Base-by-base conservation (phyloP, 2,888 invertebrate species). In the Yponomeuta cagnagella region DNA sequence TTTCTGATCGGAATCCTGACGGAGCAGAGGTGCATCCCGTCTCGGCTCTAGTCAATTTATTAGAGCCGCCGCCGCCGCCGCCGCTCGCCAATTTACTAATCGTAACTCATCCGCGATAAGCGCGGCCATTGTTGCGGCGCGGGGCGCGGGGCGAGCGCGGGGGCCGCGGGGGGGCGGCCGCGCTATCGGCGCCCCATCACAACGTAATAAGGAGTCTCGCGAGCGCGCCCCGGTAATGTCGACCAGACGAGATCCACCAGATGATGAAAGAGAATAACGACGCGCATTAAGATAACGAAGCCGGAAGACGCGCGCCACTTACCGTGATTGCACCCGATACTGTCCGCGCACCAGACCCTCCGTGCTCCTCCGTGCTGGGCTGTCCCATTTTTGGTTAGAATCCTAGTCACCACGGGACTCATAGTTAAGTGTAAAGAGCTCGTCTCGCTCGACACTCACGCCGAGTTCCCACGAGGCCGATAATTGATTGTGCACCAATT, bases 41-140 rank as follows among this genome's bases (percentile, higher is more conserved):
- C 68, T 33, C 33, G 4, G 30, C 23, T 15, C 12, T 37, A 65
- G 77, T 76, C 81, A 83, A 87, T 88, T 88, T 88, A 88, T 88
- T 87, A 85, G 85, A 86, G 83, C 83, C 80, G 52, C 15, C 52
- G 52, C 78, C 79, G 23, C 23, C 23, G 83, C 80, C 82, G 83
- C 80, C 84, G 82, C 85, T 86, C 83, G 84, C 86, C 87, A 86
- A 88, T 86, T 86, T 85, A 82, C 84, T 87, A 87, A 87, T 88
- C 88, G 87, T 88, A 88, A 88, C 83, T 88, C 88, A 88, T 88
- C 88, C 82, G 75, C 81, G 86, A 87, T 86, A 85, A 84, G 82
- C 80, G 79, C 74, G 74, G 79, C 78, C 80, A 79, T 80, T 48
- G 64, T 67, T 64, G 64, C 52, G 48, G 30, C 52, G 70, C 30